phyloP scores from a whole-genome alignment of 2,888 invertebrate species.

The Stramonita haemastoma region DNA sequence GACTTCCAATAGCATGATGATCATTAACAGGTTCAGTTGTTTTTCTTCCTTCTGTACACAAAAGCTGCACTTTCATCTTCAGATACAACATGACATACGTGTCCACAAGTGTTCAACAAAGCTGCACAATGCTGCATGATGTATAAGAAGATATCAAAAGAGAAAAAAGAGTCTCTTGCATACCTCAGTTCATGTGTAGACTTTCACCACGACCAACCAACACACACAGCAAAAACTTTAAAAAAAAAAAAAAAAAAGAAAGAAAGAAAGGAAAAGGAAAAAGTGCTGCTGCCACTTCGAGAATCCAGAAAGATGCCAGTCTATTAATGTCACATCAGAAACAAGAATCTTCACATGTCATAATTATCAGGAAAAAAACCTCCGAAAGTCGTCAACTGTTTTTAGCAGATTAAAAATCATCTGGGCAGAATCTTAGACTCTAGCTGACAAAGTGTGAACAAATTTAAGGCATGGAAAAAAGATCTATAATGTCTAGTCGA shows the following conservation, averaged over 20 bases:
- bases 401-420: no score
- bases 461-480: no score
- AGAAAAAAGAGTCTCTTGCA: conserved; percentile 14
- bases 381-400: no score
- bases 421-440: no score
- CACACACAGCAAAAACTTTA: background rate
- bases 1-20: background rate
- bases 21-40: background rate
- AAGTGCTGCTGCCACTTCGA: background rate
- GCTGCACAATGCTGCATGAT: conserved; percentile 1
- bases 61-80: background rate
- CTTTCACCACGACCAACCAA: background rate
- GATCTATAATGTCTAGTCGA: no score
- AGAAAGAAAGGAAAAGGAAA: background rate
- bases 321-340: no score
- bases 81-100: background rate
- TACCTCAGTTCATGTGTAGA: conserved; percentile 1
- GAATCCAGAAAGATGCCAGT: background rate
- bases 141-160: background rate
- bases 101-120: background rate
- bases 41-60: conserved; percentile 28
- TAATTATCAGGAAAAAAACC: no score
- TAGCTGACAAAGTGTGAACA: no score
- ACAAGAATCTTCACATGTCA: no score
- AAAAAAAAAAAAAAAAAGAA: no score